These are phyloP conservation scores for Rhincodon typus DNA, from an alignment of 2,797 vertebrate genomes.

Conservation along the genomic window DNA sequence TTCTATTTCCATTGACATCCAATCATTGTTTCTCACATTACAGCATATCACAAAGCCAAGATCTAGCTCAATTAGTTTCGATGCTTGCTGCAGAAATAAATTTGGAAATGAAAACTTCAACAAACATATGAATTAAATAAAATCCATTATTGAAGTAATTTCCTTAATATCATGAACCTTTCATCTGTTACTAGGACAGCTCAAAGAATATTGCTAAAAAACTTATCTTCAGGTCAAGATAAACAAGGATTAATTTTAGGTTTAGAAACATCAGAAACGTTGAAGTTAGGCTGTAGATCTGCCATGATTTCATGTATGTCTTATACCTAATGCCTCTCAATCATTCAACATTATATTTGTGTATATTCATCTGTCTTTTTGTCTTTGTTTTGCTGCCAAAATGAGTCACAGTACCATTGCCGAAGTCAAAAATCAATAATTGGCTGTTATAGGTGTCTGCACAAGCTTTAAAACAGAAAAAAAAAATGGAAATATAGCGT, in stretches of 20 bases:
- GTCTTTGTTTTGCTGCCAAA: not conserved
- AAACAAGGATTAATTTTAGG: not conserved
- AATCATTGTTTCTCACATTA: not conserved
- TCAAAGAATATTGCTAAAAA: not conserved
- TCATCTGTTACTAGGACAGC: not conserved
- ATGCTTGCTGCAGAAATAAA: not conserved
- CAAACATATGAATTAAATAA: not conserved
- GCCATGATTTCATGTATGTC: too few relatives aligned
- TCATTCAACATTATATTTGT: not conserved
- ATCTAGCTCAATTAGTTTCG: not conserved
- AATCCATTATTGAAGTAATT: not conserved
- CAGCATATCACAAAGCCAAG: not conserved
- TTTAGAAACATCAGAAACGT: too few relatives aligned
- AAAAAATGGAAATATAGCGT: not conserved
- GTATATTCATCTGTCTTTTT: not conserved
- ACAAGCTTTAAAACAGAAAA: not conserved
- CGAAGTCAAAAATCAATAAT: not conserved
- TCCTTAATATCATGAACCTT: not conserved
- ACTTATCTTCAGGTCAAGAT: not conserved
- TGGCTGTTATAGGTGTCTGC: slow-evolving; percentile 15
- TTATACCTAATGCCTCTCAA: not conserved
- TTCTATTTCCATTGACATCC: not conserved
- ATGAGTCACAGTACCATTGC: not conserved
- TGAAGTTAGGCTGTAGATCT: not conserved
- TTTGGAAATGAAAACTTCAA: not conserved